phyloP scores from a whole-genome alignment of 1,140 invertebrate genomes.

The Acromyrmex heyeri region DNA sequence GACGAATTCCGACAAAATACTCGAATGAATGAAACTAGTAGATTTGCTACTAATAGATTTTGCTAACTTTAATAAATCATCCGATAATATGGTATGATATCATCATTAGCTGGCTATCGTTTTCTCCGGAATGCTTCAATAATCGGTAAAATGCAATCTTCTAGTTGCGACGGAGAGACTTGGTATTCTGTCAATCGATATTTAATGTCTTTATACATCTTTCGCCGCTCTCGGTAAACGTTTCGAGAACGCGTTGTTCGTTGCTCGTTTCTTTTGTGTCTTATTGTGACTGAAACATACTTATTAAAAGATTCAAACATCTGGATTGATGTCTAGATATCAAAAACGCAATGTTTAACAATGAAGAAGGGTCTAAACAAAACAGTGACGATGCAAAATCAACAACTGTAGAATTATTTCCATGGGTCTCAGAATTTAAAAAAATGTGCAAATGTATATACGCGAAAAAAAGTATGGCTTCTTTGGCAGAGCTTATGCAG shows the following conservation, averaged over 20 bases:
- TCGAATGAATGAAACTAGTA: not conserved
- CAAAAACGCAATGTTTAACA: constrained; percentile 64
- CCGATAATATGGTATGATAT: not conserved
- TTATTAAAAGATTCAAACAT: constrained; percentile 8
- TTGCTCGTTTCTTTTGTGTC: not conserved
- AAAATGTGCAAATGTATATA: constrained; percentile 73
- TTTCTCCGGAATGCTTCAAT: not conserved
- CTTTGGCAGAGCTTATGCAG: constrained; percentile 77
- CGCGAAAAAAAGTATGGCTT: constrained; percentile 71
- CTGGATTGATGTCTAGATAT: constrained; percentile 68
- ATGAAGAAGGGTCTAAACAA: constrained; percentile 50
- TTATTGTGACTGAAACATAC: not conserved
- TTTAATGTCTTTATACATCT: not conserved
- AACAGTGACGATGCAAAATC: constrained; percentile 72
- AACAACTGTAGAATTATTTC: constrained; percentile 75
- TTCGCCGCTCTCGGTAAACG: not conserved
- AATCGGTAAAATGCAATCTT: not conserved
- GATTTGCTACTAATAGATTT: not conserved
- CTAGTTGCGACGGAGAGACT: not conserved
- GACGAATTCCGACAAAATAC: not conserved
- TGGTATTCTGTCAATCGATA: not conserved
- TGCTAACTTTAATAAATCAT: not conserved
- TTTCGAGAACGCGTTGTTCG: not conserved
- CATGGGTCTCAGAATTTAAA: constrained; percentile 77
- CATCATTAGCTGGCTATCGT: not conserved